Conservation (phyloP, 2,797 vertebrate genomes). For the Rhinella marina region DNA sequence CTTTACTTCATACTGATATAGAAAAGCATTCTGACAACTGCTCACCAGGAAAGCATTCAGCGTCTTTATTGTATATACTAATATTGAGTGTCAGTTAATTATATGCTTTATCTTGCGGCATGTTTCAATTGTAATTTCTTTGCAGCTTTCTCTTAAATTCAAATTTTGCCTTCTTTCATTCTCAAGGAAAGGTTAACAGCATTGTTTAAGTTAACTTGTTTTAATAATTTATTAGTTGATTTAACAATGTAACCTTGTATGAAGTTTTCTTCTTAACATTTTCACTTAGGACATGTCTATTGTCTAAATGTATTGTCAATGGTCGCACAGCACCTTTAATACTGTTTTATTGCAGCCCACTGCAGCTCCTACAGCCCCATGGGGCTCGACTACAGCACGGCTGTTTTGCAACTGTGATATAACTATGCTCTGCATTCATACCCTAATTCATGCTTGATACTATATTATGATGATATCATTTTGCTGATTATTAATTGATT, state of each 20-base stretch:
- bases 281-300: not conserved
- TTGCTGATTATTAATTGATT: not conserved
- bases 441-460: not conserved
- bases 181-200: not conserved
- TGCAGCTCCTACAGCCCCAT: too few relatives aligned
- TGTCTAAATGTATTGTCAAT: not conserved
- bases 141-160: not conserved
- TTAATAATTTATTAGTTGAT: not conserved
- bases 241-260: not conserved
- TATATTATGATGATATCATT: not conserved
- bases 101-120: not conserved
- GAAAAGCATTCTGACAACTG: not conserved
- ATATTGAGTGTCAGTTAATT: not conserved
- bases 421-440: too few relatives aligned
- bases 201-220: not conserved
- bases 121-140: not conserved
- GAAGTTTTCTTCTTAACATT: not conserved
- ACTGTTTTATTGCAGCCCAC: too few relatives aligned
- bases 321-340: too few relatives aligned
- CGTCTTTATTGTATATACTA: constrained; percentile 8
- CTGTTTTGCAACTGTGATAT: too few relatives aligned
- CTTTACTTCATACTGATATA: not conserved
- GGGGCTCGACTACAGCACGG: too few relatives aligned
- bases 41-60: not conserved
- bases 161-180: not conserved